Evolutionary conservation across 2,113 vertebrate genomes (phyloP), one percentile per base, ranked within the genome.

Genomic region (Phodopus roborovskii): DNA sequence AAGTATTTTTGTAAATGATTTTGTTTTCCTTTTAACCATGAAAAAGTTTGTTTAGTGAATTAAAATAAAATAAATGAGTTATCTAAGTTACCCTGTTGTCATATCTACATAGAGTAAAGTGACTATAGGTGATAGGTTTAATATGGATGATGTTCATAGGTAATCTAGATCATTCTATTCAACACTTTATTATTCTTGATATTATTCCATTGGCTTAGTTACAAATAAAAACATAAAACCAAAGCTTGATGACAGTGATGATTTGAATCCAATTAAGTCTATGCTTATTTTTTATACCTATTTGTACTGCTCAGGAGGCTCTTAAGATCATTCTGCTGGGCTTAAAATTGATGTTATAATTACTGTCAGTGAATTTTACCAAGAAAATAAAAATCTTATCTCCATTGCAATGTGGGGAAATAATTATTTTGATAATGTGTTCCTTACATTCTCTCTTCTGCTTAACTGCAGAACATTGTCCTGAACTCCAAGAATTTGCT

Each of bases 51-150:
- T n/a, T 78, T 4, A 62, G 39, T 24, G 9, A 53, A 62, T 85
- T 9, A 36, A 94, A 87, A 64, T 91, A 16, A 92, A 82, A 85
- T 88, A 66, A 88, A 86, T 26, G 30, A 91, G 17, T 42, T 66
- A 36, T 24, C 39, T 62, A 95, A 78, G 92, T 90, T 95, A 91
- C 12, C 4, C 45, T 53, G 13, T 73, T 74, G 24, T 39, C 53
- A 66, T 77, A 1, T 94, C 66, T 96, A 91, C 66, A 66, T 4
- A 71, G 22, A 68, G 5, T 15, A 91, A 50, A 42, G 4, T 85
- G 48, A 56, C 45, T 88, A 58, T 9, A 5, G 77, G 62, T 92
- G 56, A 87, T 36, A 81, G 42, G 5, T 90, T 42, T 79, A 88
- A 95, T 89, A 74, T 92, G 73, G 45, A 26, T 78, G 58, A 3